phyloP scores from a whole-genome alignment of 1,140 invertebrate species.

The Euwallacea similis region DNA sequence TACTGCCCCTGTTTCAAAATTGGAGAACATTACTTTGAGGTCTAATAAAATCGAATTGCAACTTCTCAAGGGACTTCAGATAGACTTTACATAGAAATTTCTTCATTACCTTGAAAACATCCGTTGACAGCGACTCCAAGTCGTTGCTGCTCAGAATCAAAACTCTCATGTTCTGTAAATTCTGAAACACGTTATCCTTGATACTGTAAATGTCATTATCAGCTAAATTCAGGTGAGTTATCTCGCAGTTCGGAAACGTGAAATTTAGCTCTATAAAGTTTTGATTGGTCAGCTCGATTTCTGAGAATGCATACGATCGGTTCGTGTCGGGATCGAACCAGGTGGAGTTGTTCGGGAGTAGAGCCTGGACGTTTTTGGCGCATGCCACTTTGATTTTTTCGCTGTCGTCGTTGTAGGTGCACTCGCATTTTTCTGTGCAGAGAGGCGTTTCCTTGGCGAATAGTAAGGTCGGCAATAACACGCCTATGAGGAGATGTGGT shows the following conservation, averaged over 20 bases:
- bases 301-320: constrained; percentile 28
- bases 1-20: constrained; percentile 56
- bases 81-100: background rate
- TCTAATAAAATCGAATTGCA: background rate
- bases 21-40: constrained; percentile 29
- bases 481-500: background rate
- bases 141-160: constrained; percentile 72
- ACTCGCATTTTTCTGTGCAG: constrained; percentile 27
- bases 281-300: constrained; percentile 36
- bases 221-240: constrained; percentile 41
- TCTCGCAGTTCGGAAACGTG: constrained; percentile 39
- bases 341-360: constrained; percentile 20
- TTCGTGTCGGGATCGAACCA: constrained; percentile 38
- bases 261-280: constrained; percentile 39
- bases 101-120: constrained; percentile 64
- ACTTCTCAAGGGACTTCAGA: constrained; percentile 1
- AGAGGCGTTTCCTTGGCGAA: constrained; percentile 23
- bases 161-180: constrained; percentile 62
- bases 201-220: constrained; percentile 63
- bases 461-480: background rate
- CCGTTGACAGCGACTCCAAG: constrained; percentile 61
- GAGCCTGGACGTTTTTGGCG: constrained; percentile 16
- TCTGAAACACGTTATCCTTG: constrained; percentile 62
- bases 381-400: constrained; percentile 36
- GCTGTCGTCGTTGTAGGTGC: constrained; percentile 15